Evolutionary conservation across 1,140 invertebrate genomes (phyloP).

Genomic region (Antheraea mylitta): DNA sequence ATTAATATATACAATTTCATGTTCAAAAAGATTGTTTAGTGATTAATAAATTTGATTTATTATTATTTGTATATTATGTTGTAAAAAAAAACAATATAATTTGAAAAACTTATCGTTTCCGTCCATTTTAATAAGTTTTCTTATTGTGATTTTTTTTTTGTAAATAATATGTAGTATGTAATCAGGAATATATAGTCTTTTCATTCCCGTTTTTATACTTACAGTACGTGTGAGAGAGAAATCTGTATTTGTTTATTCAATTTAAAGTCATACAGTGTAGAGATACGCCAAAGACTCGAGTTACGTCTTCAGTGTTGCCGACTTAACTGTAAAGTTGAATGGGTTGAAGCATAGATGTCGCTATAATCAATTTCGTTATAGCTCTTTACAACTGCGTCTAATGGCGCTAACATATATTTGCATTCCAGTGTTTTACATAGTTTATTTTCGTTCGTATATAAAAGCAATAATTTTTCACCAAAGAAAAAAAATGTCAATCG

Average conservation of each 20-base stretch:
- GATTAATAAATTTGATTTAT: slow-evolving; percentile 17
- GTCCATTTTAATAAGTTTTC: slow-evolving; percentile 58
- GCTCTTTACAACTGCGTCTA: no score
- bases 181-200: not conserved
- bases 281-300: slow-evolving; percentile 69
- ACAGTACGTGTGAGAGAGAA: not conserved
- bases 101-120: slow-evolving; percentile 69
- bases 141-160: slow-evolving; percentile 6
- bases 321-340: slow-evolving; percentile 1
- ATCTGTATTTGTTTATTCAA: slow-evolving; percentile 31
- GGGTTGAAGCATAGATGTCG: not conserved
- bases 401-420: no score
- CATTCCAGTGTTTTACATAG: no score
- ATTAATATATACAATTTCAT: slow-evolving; percentile 42
- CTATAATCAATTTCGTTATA: not conserved
- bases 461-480: slow-evolving; percentile 5
- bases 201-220: slow-evolving; percentile 4
- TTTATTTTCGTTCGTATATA: not conserved
- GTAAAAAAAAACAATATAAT: slow-evolving; percentile 22
- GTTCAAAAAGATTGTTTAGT: slow-evolving; percentile 32
- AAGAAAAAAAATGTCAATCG: not conserved
- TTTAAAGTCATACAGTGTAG: slow-evolving; percentile 73
- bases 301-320: slow-evolving; percentile 48
- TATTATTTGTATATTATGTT: slow-evolving; percentile 21
- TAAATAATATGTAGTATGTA: not conserved